phyloP scores from a whole-genome alignment of 2,797 vertebrate species.

The Xiphorhynchus erythropygius region DNA sequence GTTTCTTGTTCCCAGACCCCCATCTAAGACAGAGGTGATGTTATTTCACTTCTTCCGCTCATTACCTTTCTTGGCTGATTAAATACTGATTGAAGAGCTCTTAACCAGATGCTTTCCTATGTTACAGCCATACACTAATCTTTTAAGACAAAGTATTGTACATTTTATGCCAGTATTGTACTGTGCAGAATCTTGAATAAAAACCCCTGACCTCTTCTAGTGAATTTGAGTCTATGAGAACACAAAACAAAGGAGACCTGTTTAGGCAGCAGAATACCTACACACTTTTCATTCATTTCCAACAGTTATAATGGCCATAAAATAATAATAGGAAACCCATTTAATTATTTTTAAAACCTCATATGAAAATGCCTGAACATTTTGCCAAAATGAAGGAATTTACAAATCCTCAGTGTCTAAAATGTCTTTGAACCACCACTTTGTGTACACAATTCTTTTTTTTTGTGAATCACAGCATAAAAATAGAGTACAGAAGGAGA shows the following conservation, averaged over 20 bases:
- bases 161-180: neutral
- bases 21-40: neutral
- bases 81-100: slow-evolving; percentile 9
- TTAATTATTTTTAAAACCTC: neutral
- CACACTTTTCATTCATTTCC: neutral
- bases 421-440: neutral
- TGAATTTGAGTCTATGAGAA: neutral
- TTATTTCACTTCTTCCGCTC: neutral
- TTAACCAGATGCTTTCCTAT: neutral
- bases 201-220: neutral
- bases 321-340: neutral
- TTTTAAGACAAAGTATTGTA: neutral
- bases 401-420: neutral
- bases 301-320: neutral
- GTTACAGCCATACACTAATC: neutral
- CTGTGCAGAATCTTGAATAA: neutral
- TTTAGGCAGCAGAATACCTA: neutral
- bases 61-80: neutral
- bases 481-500: neutral
- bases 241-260: neutral
- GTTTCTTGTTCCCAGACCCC: neutral
- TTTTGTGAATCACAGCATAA: neutral
- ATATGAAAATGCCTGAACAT: rapidly evolving
- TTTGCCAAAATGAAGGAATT: neutral
- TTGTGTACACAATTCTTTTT: neutral